Evolutionary conservation across 1,140 invertebrate genomes (phyloP).

Genomic region (Triops longicaudatus): DNA sequence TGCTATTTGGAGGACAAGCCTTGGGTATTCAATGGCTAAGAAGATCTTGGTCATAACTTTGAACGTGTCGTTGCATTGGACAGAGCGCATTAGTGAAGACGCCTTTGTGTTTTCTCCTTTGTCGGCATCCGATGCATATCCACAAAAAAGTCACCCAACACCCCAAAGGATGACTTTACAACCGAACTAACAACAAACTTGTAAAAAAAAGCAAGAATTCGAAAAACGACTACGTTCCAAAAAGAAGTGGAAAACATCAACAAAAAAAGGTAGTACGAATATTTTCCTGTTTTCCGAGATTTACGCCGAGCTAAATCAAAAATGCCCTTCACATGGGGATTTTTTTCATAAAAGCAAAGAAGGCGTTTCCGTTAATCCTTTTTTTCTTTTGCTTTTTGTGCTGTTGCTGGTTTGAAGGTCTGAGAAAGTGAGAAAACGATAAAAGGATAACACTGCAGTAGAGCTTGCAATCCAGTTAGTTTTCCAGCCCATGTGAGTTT

Average conservation of each 20-base stretch:
- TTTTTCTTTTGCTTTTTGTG: too few relatives aligned
- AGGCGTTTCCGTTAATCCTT: too few relatives aligned
- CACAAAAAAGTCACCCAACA: neutral
- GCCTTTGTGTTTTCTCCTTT: neutral
- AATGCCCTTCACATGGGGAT: too few relatives aligned
- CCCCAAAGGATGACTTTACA: neutral
- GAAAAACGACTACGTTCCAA: neutral
- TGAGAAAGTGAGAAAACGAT: too few relatives aligned
- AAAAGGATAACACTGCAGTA: too few relatives aligned
- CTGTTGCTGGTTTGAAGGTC: too few relatives aligned
- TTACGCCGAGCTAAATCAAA: too few relatives aligned
- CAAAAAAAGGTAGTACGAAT: neutral
- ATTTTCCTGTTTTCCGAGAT: too few relatives aligned
- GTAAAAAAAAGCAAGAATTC: neutral
- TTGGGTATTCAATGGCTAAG: neutral
- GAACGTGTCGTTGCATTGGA: slow-evolving; percentile 7
- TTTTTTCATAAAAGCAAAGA: too few relatives aligned
- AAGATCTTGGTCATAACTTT: neutral
- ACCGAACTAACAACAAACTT: neutral
- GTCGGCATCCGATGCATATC: neutral
- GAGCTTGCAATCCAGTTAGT: too few relatives aligned
- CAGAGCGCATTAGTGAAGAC: neutral
- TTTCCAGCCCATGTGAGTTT: too few relatives aligned
- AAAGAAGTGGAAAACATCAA: neutral
- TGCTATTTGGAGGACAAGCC: too few relatives aligned